phyloP scores from a whole-genome alignment of 2,113 vertebrate genomes.

The Pyxicephalus adspersus region DNA sequence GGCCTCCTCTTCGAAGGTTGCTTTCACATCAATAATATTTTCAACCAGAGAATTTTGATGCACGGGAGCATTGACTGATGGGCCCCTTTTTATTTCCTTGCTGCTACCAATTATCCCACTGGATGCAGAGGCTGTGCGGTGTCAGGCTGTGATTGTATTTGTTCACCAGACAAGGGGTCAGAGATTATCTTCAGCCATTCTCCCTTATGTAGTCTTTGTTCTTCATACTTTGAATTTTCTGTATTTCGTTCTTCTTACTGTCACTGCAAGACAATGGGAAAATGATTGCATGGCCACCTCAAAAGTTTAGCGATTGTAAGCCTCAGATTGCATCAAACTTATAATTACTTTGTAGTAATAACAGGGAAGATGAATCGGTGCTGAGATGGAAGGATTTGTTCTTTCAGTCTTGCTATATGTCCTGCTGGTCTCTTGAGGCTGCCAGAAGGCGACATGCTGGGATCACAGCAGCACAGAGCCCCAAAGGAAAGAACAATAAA shows the following conservation, averaged over 20 bases:
- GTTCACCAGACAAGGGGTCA: constrained; percentile 1
- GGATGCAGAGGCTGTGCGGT: neutral
- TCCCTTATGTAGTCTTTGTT: neutral
- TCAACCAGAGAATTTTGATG: too few species aligned
- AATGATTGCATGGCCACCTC: neutral
- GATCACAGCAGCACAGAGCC: constrained; percentile 1
- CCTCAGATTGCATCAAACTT: neutral
- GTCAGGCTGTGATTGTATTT: constrained; percentile 9
- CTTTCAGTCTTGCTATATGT: neutral
- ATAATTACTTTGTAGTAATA: constrained; percentile 14
- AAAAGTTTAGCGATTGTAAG: neutral
- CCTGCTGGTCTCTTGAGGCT: neutral
- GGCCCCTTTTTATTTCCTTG: neutral
- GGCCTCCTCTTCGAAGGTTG: neutral
- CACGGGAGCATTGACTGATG: neutral
- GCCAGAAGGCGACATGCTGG: neutral
- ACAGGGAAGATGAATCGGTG: neutral
- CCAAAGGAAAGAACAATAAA: neutral
- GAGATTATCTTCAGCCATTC: constrained; percentile 6
- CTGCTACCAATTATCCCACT: constrained; percentile 14
- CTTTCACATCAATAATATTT: neutral
- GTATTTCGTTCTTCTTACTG: neutral
- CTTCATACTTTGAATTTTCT: constrained; percentile 24
- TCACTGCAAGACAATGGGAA: constrained; percentile 9
- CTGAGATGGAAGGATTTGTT: constrained; percentile 9